These are phyloP conservation scores for Flexamia atlantica DNA, from an alignment of 2,888 invertebrate species.

Conservation along the genomic window DNA sequence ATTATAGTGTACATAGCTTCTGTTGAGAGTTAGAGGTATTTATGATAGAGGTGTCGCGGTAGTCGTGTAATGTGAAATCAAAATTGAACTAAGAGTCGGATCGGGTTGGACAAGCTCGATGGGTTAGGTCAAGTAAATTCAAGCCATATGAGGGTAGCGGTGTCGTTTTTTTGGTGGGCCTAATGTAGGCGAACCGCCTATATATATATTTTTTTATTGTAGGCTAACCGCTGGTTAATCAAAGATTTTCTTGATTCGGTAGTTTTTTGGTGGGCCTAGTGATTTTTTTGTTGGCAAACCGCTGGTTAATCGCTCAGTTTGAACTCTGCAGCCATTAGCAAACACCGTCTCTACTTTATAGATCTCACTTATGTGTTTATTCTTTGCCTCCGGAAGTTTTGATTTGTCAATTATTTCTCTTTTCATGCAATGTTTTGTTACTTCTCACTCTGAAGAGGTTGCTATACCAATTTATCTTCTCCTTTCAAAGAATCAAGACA, in stretches of 20 bases:
- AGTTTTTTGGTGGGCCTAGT: neutral
- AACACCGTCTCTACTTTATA: neutral
- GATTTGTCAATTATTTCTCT: too few relatives aligned
- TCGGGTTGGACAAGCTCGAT: neutral
- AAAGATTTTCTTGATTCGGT: too few relatives aligned
- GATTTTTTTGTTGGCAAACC: neutral
- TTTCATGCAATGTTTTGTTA: too few relatives aligned
- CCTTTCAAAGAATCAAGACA: too few relatives aligned
- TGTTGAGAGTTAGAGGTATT: conserved; percentile 22
- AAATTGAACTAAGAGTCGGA: neutral
- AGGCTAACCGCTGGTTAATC: neutral
- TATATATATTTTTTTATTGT: conserved; percentile 11
- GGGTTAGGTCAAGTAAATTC: neutral
- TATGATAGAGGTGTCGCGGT: conserved; percentile 21
- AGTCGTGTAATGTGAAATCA: conserved; percentile 31
- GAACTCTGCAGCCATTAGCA: neutral
- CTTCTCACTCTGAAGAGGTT: too few relatives aligned
- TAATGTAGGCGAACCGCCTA: neutral
- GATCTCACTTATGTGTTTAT: conserved; percentile 3
- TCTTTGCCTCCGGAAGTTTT: too few relatives aligned
- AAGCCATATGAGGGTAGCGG: conserved; percentile 9
- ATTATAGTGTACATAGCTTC: conserved; percentile 36
- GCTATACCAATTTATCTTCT: too few relatives aligned
- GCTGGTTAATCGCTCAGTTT: neutral
- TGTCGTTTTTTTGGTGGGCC: neutral